Percentiles rank a stretch among this genome's conserved stretches.
Evolutionary conservation across 2,888 invertebrate genomes (phyloP).

Genomic region (Dryobota labecula): DNA sequence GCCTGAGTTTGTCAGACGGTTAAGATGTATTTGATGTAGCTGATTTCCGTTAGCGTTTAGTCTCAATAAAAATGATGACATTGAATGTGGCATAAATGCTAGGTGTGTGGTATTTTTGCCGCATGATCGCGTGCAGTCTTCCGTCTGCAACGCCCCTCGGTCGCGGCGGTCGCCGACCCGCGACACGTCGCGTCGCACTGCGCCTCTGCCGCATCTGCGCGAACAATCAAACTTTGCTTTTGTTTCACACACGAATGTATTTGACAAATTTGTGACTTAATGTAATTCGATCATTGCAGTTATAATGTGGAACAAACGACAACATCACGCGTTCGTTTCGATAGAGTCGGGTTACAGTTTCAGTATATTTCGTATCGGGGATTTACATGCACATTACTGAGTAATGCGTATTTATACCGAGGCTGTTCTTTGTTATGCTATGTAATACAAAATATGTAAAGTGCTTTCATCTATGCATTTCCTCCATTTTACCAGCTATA

Average conservation of each 20-base stretch:
- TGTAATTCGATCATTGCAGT: conserved; percentile 52
- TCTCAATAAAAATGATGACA: conserved; percentile 52
- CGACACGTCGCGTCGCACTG: conserved; percentile 49
- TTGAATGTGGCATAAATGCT: conserved; percentile 44
- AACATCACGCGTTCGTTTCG: conserved; percentile 37
- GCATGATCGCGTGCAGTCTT: conserved; percentile 71
- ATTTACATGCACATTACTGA: conserved; percentile 22
- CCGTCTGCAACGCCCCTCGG: conserved; percentile 70
- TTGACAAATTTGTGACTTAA: conserved; percentile 46
- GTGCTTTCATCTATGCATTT: conserved; percentile 13
- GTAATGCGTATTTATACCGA: conserved; percentile 20
- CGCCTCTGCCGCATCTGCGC: conserved; percentile 53
- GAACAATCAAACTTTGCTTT: conserved; percentile 66
- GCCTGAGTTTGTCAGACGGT: conserved; percentile 9
- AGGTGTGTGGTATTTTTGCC: conserved; percentile 49
- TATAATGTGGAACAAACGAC: conserved; percentile 43
- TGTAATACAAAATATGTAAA: conserved; percentile 11
- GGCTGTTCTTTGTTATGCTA: conserved; percentile 5
- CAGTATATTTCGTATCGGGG: conserved; percentile 5
- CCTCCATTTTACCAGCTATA: conserved; percentile 17
- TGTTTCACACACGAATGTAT: conserved; percentile 55
- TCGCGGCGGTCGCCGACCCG: conserved; percentile 56
- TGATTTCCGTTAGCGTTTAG: conserved; percentile 34
- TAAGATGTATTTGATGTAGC: neutral
- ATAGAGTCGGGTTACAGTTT: conserved; percentile 45